Base-by-base conservation (phyloP, 2,113 vertebrate species). In the Ptyas mucosa region DNA sequence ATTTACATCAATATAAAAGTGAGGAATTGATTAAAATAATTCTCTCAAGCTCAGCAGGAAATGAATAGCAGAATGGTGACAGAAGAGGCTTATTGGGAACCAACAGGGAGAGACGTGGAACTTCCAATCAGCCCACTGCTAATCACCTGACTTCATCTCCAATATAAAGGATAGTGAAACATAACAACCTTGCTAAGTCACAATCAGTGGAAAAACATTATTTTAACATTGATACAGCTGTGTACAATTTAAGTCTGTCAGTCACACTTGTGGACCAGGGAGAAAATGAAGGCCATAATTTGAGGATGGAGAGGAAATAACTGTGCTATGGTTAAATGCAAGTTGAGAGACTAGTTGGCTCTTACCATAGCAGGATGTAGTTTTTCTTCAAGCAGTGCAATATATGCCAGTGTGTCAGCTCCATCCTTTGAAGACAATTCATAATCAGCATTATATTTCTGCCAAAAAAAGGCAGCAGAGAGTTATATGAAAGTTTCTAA, bases 361-460 rank as follows among this genome's bases (percentile, higher is more conserved):
- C 94, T 97, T 97, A 99, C 99, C 98, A 99, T 90, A 95, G 99
- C 99, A 94, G 99, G 99, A 93, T 97, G 98, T 14, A 99, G 97
- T 69, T 99, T 99, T 96, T 99, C 99, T 96, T 99, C 98, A 49
- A 99, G 97, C n/a, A 99, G 97, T 69, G 99, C 99, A 54, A 99
- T 98, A 95, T 99, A 99, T 3, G 99, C 99, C 97, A 99, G 97
- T 0, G 99, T 99, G 96, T 99, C 99, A 89, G 99, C 99, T 90
- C 99, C 99, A 97, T 99, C 98, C 95, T 98, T 99, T 92, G 99
- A 98, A 85, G 99, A 98, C 93, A 99, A 97, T 85, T 99, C 98
- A 97, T 98, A 99, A 97, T 99, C 99, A 87, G 99, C 99, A 96
- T 99, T 99, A 46, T 99, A 99, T 92, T 98, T 98, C 99, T 99